Conservation (phyloP, 2,113 vertebrate genomes). For the Anarrhichthys ocellatus region DNA sequence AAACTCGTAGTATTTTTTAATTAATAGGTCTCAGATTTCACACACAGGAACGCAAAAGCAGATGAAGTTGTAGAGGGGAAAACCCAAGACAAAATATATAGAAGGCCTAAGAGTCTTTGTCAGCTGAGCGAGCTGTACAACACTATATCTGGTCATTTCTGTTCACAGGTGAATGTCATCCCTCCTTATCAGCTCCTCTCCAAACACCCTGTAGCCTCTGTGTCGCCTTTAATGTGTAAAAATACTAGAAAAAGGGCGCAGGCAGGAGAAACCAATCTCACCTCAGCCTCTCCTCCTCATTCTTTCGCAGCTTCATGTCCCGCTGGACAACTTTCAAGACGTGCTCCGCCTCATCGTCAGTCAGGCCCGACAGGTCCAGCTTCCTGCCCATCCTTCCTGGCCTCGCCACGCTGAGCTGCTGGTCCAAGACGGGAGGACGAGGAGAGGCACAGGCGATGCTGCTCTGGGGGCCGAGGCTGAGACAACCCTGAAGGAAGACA, state of each 20-base stretch:
- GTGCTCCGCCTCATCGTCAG: constrained; percentile 93
- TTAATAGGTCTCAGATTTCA: background rate
- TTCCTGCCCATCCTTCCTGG: constrained; percentile 90
- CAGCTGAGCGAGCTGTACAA: constrained; percentile 1
- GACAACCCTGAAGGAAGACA: constrained; percentile 62
- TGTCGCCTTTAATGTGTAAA: constrained; percentile 34
- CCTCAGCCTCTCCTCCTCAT: constrained; percentile 95
- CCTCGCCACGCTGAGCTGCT: constrained; percentile 49
- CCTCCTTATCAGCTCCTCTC: constrained; percentile 28
- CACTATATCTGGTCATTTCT: constrained; percentile 22
- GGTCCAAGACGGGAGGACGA: constrained; percentile 44
- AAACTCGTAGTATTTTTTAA: background rate
- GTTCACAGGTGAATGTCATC: constrained; percentile 13
- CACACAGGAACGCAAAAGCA: too few species aligned
- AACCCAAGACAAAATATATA: background rate
- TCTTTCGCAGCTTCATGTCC: constrained; percentile 95
- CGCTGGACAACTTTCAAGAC: constrained; percentile 95
- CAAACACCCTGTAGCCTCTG: constrained; percentile 2
- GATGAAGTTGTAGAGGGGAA: background rate
- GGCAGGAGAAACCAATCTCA: constrained; percentile 72
- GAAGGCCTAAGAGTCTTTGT: background rate
- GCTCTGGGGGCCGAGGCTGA: constrained; percentile 71
- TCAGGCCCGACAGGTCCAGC: constrained; percentile 95
- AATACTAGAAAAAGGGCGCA: background rate
- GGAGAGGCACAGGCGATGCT: constrained; percentile 35